phyloP scores from a whole-genome alignment of 2,113 vertebrate genomes.

The Formicarius rufipectus region DNA sequence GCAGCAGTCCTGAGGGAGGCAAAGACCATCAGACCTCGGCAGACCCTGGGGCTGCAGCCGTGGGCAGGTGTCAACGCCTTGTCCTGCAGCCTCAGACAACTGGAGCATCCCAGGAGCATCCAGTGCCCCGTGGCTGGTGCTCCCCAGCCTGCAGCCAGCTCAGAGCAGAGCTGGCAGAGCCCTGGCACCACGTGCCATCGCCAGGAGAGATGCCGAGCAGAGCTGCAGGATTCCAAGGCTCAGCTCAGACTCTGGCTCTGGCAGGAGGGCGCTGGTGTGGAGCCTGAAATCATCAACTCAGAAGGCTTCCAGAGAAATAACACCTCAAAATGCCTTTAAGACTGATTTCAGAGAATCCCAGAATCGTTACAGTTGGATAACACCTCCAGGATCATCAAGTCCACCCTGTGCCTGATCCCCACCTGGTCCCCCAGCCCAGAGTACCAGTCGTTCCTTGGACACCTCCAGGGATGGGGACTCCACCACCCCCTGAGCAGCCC shows the following conservation, averaged over 20 bases:
- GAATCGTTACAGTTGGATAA: background rate
- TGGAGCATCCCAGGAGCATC: background rate
- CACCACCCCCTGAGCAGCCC: background rate
- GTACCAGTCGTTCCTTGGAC: background rate
- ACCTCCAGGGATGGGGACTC: background rate
- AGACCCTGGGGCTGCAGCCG: background rate
- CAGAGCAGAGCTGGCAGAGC: background rate
- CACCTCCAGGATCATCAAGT: background rate
- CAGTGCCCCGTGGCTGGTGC: background rate
- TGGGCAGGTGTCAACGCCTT: background rate
- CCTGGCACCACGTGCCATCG: fast-evolving
- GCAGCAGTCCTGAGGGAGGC: too few relatives aligned
- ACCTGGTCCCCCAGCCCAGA: background rate
- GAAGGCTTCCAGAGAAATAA: background rate
- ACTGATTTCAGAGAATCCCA: background rate
- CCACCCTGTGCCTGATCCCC: background rate
- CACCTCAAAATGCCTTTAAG: background rate
- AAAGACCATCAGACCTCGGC: background rate
- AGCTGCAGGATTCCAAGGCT: background rate
- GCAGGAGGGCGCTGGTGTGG: background rate
- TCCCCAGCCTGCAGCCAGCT: background rate
- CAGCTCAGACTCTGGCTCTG: background rate
- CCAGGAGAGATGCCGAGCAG: background rate
- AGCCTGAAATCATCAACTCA: fast-evolving
- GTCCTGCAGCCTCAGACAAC: background rate